phyloP scores from a whole-genome alignment of 2,888 invertebrate genomes.

The Oeneis ivallda region DNA sequence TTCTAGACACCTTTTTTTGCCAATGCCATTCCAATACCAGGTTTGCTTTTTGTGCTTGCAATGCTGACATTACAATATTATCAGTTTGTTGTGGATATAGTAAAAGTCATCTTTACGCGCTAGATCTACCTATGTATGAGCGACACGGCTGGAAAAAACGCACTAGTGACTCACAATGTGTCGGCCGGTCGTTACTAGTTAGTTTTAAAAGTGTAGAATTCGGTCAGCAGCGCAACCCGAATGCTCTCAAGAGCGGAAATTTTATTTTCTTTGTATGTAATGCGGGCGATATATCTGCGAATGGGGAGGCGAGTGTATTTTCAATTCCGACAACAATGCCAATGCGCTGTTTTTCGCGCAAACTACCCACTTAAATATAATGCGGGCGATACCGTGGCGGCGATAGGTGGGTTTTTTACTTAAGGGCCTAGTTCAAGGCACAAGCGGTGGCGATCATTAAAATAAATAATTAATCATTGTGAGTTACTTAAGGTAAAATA shows the following conservation, averaged over 20 bases:
- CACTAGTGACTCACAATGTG: too few relatives aligned
- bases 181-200: not conserved
- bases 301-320: conserved; percentile 65
- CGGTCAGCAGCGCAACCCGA: conserved; percentile 27
- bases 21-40: too few relatives aligned
- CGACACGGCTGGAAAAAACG: too few relatives aligned
- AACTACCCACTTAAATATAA: conserved; percentile 79
- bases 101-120: too few relatives aligned
- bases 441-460: conserved; percentile 25
- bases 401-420: conserved; percentile 61
- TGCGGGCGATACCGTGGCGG: conserved; percentile 66
- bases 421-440: conserved; percentile 42
- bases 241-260: conserved; percentile 31
- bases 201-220: conserved; percentile 19
- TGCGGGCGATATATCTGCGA: conserved; percentile 35
- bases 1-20: too few relatives aligned
- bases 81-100: too few relatives aligned
- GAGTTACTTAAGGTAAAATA: too few relatives aligned
- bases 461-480: not conserved
- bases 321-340: conserved; percentile 78
- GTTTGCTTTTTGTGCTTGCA: too few relatives aligned
- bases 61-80: too few relatives aligned
- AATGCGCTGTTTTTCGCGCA: conserved; percentile 75
- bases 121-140: too few relatives aligned
- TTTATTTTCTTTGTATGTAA: conserved; percentile 35